Conservation (phyloP, 2,888 invertebrate species). For the Leptura quadrifasciata region DNA sequence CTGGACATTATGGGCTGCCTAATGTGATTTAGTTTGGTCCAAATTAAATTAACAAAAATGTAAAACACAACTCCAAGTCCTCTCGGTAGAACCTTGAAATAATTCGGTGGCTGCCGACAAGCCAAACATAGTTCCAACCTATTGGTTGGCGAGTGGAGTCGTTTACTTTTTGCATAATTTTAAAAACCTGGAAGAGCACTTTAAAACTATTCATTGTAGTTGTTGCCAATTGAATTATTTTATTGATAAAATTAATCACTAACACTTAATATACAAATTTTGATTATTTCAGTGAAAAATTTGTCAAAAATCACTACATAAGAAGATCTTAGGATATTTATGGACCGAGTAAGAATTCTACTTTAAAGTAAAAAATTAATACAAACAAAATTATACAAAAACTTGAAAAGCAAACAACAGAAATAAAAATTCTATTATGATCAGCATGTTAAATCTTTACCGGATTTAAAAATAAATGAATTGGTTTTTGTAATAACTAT, state of each 20-base stretch:
- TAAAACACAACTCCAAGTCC: constrained; percentile 80
- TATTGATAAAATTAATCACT: constrained; percentile 19
- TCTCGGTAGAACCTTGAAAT: constrained; percentile 81
- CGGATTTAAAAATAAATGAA: too few relatives aligned
- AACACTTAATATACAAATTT: constrained; percentile 25
- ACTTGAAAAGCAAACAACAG: too few relatives aligned
- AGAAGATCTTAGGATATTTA: constrained; percentile 10
- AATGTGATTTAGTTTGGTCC: constrained; percentile 74
- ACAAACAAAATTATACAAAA: too few relatives aligned
- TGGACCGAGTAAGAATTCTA: constrained; percentile 24
- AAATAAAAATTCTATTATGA: too few relatives aligned
- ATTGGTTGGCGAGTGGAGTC: constrained; percentile 67
- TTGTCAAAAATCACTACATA: constrained; percentile 2
- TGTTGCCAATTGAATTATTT: constrained; percentile 8
- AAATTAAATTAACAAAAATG: constrained; percentile 58
- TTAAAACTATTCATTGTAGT: background rate
- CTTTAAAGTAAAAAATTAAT: too few relatives aligned
- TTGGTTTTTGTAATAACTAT: too few relatives aligned
- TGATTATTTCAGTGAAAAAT: constrained; percentile 12
- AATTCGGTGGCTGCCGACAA: constrained; percentile 80
- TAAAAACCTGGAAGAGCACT: constrained; percentile 38
- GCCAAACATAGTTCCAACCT: constrained; percentile 83
- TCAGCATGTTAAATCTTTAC: too few relatives aligned
- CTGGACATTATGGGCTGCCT: constrained; percentile 81
- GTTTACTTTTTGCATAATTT: constrained; percentile 56